These are phyloP conservation scores for Dicaeum eximium DNA, from an alignment of 2,113 vertebrate genomes.

Conservation along the genomic window DNA sequence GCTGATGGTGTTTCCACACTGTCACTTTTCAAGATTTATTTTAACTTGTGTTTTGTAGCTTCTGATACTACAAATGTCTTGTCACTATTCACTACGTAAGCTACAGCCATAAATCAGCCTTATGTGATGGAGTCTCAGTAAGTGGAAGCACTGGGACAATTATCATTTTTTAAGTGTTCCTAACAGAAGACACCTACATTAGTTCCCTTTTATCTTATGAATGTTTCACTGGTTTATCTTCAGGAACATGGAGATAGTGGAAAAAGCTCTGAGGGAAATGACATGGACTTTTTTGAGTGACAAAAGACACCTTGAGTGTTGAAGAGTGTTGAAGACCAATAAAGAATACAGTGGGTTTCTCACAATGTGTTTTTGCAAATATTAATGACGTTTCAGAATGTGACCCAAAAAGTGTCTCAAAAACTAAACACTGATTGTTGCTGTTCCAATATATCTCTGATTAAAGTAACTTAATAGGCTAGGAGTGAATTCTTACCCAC, in stretches of 20 bases:
- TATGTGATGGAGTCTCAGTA: background rate
- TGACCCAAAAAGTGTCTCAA: background rate
- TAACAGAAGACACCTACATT: background rate
- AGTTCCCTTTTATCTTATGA: background rate
- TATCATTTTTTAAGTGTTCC: background rate
- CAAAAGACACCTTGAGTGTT: background rate
- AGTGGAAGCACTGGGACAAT: background rate
- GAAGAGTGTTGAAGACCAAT: conserved; percentile 7
- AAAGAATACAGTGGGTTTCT: background rate
- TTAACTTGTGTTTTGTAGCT: background rate
- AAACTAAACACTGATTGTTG: background rate
- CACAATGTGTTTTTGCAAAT: background rate
- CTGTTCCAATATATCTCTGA: background rate
- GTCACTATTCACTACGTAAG: background rate
- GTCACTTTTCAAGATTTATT: background rate
- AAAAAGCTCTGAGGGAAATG: background rate
- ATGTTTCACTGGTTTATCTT: background rate
- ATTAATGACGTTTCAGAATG: background rate
- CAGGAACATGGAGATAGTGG: background rate
- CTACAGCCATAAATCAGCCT: background rate
- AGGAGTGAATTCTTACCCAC: background rate
- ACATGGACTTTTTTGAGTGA: background rate
- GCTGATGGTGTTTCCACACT: background rate
- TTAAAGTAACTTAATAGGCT: background rate
- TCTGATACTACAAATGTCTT: background rate